A percentile compares a stretch with the other conserved stretches of the same genome.
Conservation (phyloP, 1,140 invertebrate species). For the Cotesia chilonis region DNA sequence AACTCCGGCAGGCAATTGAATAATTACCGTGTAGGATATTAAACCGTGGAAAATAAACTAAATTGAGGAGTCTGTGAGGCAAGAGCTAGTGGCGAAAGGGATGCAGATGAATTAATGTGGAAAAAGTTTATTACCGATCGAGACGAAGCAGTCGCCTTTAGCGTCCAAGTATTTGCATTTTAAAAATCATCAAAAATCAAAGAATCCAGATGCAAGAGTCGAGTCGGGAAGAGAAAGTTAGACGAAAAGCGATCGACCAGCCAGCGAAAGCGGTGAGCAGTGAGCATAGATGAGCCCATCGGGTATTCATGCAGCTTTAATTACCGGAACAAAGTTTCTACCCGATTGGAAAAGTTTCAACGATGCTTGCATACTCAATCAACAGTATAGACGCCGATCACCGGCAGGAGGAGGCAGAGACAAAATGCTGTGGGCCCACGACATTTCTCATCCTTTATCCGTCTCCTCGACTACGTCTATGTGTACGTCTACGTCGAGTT, state of each 20-base stretch:
- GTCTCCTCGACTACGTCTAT: slow-evolving; percentile 4
- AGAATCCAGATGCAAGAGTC: too few species aligned
- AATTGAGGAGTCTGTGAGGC: too few species aligned
- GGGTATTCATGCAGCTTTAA: slow-evolving; percentile 65
- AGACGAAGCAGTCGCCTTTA: too few species aligned
- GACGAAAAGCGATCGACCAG: slow-evolving; percentile 5
- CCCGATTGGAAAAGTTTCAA: slow-evolving; percentile 64
- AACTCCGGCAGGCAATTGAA: too few species aligned
- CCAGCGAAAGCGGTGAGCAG: background rate
- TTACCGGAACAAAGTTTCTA: slow-evolving; percentile 64
- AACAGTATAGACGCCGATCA: slow-evolving; percentile 12
- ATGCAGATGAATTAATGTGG: too few species aligned
- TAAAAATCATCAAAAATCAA: too few species aligned
- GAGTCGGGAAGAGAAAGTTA: background rate
- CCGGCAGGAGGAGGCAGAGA: slow-evolving; percentile 22
- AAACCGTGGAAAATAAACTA: too few species aligned
- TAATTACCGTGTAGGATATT: too few species aligned
- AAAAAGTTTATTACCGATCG: too few species aligned
- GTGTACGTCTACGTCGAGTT: slow-evolving; percentile 14
- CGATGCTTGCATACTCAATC: slow-evolving; percentile 61
- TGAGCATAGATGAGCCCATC: slow-evolving; percentile 48
- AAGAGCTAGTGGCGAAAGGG: too few species aligned
- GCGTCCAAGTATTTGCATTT: slow-evolving; percentile 16
- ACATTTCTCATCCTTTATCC: slow-evolving; percentile 34
- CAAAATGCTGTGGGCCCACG: slow-evolving; percentile 34